Conservation (phyloP, 2,888 invertebrate genomes). For the Galerucella pusilla region DNA sequence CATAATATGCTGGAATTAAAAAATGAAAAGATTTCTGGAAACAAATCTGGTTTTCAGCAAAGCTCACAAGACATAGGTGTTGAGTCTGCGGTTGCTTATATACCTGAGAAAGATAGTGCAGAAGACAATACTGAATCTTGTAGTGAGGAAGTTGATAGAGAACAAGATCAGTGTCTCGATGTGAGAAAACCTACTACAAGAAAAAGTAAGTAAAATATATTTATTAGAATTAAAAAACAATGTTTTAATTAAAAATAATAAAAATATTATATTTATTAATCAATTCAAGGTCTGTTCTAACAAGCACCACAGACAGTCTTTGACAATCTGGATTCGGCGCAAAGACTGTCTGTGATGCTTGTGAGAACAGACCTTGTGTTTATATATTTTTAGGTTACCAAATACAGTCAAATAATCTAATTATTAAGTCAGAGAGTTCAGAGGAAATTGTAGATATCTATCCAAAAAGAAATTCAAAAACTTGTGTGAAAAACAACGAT, state of each 20-base stretch:
- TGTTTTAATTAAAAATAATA: too few species aligned
- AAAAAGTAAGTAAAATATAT: neutral
- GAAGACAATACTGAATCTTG: neutral
- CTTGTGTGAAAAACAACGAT: constrained; percentile 35
- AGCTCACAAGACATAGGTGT: neutral
- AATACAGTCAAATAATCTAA: neutral
- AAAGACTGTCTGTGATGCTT: too few species aligned
- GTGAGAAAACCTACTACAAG: neutral
- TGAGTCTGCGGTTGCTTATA: neutral
- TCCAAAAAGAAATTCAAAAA: neutral
- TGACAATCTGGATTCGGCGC: too few species aligned
- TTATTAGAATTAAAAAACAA: too few species aligned
- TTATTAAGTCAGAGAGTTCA: neutral
- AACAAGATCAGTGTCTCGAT: neutral
- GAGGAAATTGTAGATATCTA: neutral
- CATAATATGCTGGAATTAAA: neutral
- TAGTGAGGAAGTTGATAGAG: neutral
- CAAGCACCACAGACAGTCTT: too few species aligned
- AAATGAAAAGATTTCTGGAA: neutral
- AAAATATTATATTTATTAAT: too few species aligned
- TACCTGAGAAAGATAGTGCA: neutral
- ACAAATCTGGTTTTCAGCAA: neutral
- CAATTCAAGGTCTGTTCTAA: too few species aligned
- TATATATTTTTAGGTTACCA: neutral
- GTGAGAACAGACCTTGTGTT: neutral